These are phyloP conservation scores for Lipophrys pholis DNA, from an alignment of 2,113 vertebrate species.

Conservation along the genomic window DNA sequence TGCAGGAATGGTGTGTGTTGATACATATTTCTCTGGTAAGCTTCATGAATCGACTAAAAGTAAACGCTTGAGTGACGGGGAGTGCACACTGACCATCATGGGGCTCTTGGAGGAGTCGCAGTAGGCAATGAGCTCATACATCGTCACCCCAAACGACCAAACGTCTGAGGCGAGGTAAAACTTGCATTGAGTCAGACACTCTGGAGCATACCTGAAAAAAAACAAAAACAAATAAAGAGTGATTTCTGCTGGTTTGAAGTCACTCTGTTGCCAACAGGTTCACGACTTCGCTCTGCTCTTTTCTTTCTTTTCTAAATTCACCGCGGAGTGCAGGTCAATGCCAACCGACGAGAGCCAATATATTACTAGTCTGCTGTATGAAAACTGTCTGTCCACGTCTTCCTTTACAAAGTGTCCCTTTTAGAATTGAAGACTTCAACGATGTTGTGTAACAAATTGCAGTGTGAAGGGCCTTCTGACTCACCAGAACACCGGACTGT, in stretches of 20 bases:
- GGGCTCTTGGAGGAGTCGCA: conserved; percentile 90
- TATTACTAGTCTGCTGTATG: no score
- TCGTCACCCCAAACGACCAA: conserved; percentile 96
- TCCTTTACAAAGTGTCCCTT: background rate
- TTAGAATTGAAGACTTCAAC: background rate
- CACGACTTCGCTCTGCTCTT: no score
- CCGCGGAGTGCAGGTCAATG: no score
- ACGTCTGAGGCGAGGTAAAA: conserved; percentile 97
- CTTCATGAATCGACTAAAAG: background rate
- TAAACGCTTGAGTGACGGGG: background rate
- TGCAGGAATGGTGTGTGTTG: background rate
- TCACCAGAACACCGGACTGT: conserved; percentile 98
- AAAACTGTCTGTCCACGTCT: background rate
- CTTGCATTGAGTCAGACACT: conserved; percentile 93
- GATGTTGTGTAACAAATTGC: background rate
- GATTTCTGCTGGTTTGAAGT: background rate
- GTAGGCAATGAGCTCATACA: conserved; percentile 96
- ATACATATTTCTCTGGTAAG: background rate
- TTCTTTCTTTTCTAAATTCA: no score
- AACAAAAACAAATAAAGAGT: background rate
- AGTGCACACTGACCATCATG: conserved; percentile 85
- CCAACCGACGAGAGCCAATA: no score
- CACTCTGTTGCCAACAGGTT: no score
- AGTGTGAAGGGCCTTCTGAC: background rate
- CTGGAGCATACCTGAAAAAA: conserved; percentile 91